Base-by-base conservation (phyloP, 2,113 vertebrate species). In the Pseudois nayaur region DNA sequence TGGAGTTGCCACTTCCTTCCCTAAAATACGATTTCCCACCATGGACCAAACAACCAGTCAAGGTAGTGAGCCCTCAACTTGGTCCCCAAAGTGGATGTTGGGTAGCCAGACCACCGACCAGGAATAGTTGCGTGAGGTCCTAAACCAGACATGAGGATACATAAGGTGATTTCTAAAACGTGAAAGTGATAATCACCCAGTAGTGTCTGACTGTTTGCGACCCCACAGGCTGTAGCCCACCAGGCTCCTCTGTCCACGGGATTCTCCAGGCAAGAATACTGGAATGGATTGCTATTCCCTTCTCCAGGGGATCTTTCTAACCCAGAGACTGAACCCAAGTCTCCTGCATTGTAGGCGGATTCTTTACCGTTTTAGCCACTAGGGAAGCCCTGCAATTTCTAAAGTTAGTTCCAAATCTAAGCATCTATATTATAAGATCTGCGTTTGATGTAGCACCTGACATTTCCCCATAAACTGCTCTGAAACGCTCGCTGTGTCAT, bases 151-250 rank as follows among this genome's bases (percentile, higher is more conserved):
- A 17, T 60, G 36, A 60, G 48, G 71, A 62, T n/a, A 8, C 10
- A 45, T 74, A 87, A 67, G 13, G 12, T 50, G 36, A 36, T 36
- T 36, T 23, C 64, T 71, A 71, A 71, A 11, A 21, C 4, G 2
- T 71, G n/a, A 71, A 36, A 6, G 19, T 71, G 64, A 11, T 36
- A 11, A 17, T 36, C 5, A 0, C 64, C 36, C 64, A 6, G 64
- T 21, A 3, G n/a, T 36, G 21, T 36, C n/a, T 71, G 33, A 21
- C 64, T 71, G 33, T 36, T 36, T 67, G 64, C 9, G 5, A 23
- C 9, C n/a, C n/a, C 64, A 21, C 0, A 4, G 64, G 4, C 64
- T 71, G n/a, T 36, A 36, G n/a, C 64, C n/a, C 0, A 1, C 64
- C n/a, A 71, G 64, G 64, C n/a, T 71, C 5, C 64, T 71, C 17